Conservation (phyloP, 2,113 vertebrate genomes). For the Odontesthes bonariensis region DNA sequence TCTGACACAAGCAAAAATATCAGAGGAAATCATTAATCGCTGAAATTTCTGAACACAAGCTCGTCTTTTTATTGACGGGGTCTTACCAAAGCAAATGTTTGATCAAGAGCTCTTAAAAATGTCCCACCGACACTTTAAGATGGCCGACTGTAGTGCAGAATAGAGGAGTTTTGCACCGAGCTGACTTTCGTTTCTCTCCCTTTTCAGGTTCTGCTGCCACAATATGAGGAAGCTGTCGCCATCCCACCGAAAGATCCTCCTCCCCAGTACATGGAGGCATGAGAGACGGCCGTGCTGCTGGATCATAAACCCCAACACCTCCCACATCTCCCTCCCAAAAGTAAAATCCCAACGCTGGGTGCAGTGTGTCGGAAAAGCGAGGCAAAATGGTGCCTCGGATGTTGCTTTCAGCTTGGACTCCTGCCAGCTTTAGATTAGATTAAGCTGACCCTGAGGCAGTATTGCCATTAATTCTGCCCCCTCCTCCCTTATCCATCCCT, state of each 20-base stretch:
- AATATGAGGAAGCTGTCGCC: conserved; percentile 88
- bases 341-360: conserved; percentile 25
- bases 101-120: too few species aligned
- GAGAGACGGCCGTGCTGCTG: conserved; percentile 51
- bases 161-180: not conserved
- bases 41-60: too few species aligned
- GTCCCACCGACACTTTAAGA: not conserved
- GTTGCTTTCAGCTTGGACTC: conserved; percentile 45
- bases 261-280: conserved; percentile 91
- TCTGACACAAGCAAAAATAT: too few species aligned
- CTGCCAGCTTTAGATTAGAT: conserved; percentile 55
- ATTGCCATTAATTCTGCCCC: conserved; percentile 16
- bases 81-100: too few species aligned
- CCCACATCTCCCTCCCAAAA: conserved; percentile 30
- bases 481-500: not conserved
- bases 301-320: conserved; percentile 9
- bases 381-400: conserved; percentile 28
- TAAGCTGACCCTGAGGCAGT: conserved; percentile 49
- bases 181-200: not conserved
- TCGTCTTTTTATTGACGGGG: too few species aligned
- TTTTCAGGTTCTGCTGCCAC: conserved; percentile 91
- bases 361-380: conserved; percentile 38
- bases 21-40: too few species aligned
- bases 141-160: not conserved
- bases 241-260: conserved; percentile 91